Evolutionary conservation across 2,888 invertebrate genomes (phyloP), one percentile per base, ranked within the genome.

Genomic region (Parnassius mnemosyne): DNA sequence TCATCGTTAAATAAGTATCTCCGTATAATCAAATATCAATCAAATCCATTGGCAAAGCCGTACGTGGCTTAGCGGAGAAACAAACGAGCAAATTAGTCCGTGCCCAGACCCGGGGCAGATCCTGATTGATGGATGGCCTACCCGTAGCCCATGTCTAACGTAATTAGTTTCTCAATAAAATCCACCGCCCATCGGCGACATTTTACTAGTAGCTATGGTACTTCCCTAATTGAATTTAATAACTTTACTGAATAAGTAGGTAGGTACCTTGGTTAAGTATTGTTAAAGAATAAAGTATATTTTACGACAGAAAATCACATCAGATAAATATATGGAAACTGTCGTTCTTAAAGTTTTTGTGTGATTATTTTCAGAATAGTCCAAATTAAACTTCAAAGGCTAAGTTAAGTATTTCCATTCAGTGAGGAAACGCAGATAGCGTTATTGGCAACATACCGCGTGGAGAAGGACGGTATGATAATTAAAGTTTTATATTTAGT

Each of bases 31-130:
- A 73, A 75, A 75, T 73, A 73, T 71, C 75, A 74, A 76, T 76
- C 75, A 75, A 57, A 9, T 47, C 43, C 57, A n/a, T 53, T 58
- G 43, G 65, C 63, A 74, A 81, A 82, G 82, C 82, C 84, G 77
- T 71, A 72, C 68, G 70, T 71, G 80, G 86, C 83, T 89, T 85
- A 84, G 80, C 76, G 81, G 80, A 83, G 79, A 86, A 89, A 90
- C 89, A 89, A 90, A 89, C 87, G 88, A 82, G 85, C 84, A 86
- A 89, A 89, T 90, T 89, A 90, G 87, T 81, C 83, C 75, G 71
- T 73, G 80, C 79, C 76, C 78, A 71, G 74, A 71, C 74, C 50
- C 76, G 77, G 71, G 85, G 85, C 88, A 84, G 84, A 86, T 80
- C 86, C 84, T 89, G 90, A 90, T 89, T 89, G 91, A 90, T 90